phyloP scores from a whole-genome alignment of 2,888 invertebrate genomes.

The Atrina japonica region DNA sequence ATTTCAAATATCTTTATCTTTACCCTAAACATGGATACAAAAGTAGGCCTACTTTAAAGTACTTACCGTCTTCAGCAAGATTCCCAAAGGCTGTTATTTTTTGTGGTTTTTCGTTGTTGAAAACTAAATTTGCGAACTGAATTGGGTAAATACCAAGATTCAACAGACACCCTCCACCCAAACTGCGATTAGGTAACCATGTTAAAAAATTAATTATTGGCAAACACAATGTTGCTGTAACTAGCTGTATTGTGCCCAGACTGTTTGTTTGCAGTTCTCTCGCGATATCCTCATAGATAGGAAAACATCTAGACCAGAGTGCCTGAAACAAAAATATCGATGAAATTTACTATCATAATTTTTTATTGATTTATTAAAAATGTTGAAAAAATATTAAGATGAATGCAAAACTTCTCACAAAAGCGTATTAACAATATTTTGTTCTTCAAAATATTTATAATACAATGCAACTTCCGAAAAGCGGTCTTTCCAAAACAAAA shows the following conservation, averaged over 20 bases:
- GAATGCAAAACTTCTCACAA: too few species aligned
- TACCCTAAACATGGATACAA: too few species aligned
- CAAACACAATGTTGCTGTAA: slow-evolving; percentile 86
- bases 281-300: slow-evolving; percentile 87
- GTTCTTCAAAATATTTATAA: too few species aligned
- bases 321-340: slow-evolving; percentile 84
- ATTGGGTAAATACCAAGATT: slow-evolving; percentile 74
- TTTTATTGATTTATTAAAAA: too few species aligned
- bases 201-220: slow-evolving; percentile 83
- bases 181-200: slow-evolving; percentile 85
- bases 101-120: slow-evolving; percentile 87
- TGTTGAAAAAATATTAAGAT: too few species aligned
- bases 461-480: too few species aligned
- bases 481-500: too few species aligned
- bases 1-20: too few species aligned
- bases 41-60: too few species aligned
- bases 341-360: too few species aligned
- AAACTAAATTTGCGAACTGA: slow-evolving; percentile 78
- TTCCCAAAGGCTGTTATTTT: slow-evolving; percentile 87
- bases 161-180: slow-evolving; percentile 86
- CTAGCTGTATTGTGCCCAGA: slow-evolving; percentile 88
- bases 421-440: too few species aligned
- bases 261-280: slow-evolving; percentile 88
- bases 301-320: slow-evolving; percentile 93
- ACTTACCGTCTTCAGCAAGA: too few species aligned